phyloP scores from a whole-genome alignment of 2,113 vertebrate genomes.

The Ammospiza nelsoni region DNA sequence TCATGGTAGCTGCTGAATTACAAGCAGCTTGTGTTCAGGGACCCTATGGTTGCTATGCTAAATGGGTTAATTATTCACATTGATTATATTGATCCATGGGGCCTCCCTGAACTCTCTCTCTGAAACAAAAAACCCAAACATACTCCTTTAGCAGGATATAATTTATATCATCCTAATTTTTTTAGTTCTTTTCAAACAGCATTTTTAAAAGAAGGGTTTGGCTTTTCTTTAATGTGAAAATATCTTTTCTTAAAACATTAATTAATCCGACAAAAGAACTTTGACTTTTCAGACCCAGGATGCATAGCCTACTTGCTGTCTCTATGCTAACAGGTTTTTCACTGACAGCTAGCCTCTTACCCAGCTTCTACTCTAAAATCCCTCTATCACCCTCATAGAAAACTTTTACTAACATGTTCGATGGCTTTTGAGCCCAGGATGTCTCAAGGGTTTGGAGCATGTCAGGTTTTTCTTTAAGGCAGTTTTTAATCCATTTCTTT shows the following conservation, averaged over 20 bases:
- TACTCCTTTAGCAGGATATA: neutral
- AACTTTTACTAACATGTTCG: neutral
- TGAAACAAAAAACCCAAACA: neutral
- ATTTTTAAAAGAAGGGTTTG: neutral
- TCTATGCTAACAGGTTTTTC: neutral
- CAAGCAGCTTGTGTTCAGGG: neutral
- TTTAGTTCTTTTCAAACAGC: neutral
- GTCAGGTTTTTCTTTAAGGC: neutral
- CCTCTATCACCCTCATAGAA: neutral
- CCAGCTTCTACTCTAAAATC: neutral
- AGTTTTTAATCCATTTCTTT: neutral
- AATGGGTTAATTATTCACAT: conserved; percentile 24
- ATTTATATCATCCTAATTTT: neutral
- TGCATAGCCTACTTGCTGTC: neutral
- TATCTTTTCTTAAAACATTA: neutral
- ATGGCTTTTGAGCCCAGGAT: neutral
- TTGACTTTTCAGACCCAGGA: neutral
- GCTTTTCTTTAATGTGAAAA: neutral
- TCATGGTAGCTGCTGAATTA: neutral
- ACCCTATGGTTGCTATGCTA: neutral
- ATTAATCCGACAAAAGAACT: neutral
- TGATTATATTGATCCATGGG: neutral
- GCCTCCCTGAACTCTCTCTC: neutral
- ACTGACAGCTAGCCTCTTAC: neutral
- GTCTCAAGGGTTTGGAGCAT: neutral